Conservation (phyloP, 2,113 vertebrate genomes). For the Pachyramphus minor region DNA sequence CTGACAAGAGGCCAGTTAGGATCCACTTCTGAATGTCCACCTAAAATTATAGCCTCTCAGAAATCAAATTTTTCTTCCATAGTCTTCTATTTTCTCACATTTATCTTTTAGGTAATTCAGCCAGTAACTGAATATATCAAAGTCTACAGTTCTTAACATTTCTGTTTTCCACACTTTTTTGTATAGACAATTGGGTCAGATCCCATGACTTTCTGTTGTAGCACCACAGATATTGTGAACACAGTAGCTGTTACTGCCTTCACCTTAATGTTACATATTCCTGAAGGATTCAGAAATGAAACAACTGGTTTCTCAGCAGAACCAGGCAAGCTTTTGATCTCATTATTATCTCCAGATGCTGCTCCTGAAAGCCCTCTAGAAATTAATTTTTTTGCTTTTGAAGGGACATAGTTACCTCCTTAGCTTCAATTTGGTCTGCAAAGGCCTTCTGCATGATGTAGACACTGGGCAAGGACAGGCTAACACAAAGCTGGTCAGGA, state of each 20-base stretch:
- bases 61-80: not conserved
- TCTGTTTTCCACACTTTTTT: not conserved
- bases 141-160: not conserved
- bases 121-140: not conserved
- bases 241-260: not conserved
- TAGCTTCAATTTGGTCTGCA: not conserved
- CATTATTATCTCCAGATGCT: not conserved
- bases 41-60: not conserved
- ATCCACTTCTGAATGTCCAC: not conserved
- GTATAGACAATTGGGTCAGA: not conserved
- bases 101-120: not conserved
- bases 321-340: not conserved
- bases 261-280: not conserved
- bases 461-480: not conserved
- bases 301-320: not conserved
- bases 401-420: not conserved
- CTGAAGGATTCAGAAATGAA: not conserved
- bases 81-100: not conserved
- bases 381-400: not conserved
- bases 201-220: not conserved
- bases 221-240: not conserved
- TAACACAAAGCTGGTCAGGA: not conserved
- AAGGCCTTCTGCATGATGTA: not conserved
- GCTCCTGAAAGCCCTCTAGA: not conserved
- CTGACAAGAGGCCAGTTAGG: constrained; percentile 22